Evolutionary conservation across 2,888 invertebrate species (phyloP), one percentile per base, ranked within the genome.

Genomic region (Dryococelus australis): DNA sequence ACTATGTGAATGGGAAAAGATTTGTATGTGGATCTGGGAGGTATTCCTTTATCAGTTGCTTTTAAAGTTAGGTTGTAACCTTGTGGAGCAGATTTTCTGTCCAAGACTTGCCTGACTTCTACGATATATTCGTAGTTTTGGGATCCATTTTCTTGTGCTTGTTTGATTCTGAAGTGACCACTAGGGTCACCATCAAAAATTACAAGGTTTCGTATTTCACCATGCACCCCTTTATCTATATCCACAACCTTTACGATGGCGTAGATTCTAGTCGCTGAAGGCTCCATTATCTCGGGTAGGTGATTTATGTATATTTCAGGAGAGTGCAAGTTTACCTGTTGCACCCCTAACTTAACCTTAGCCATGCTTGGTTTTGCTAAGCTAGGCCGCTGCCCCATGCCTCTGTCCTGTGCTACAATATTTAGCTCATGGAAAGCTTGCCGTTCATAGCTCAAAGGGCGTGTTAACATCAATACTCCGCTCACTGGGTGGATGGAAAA

Each of bases 401-500:
- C 98, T 8, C 98, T 95, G 91, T 99, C 98, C 90, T 96, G 95
- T 4, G 98, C 98, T 87, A 97, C 91, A 26, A 98, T 96, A 5
- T 94, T 94, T 86, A 99, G 92, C 90, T 96, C 95, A 92, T 97
- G 96, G 87, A 95, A 93, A 13, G 95, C 94, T 88, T 94, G 94
- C 88, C 97, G 96, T 78, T 95, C 94, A 90, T 95, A 96, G 87
- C 95, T 94, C 87, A 99, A 93, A 26, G 96, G 95, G 89, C 97
- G 95, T 83, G 98, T 97, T 26, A 98, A 93, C 26, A 96, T 96
- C 88, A 99, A 95, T 43, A 97, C 95, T 16, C 99, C 99, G 85
- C 97, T 97, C 87, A 98, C 97, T 1, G 99, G 98, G 92, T 99
- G 98, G 87, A 99, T 96, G 65, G 98, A 96, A 92, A 99, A 99